Evolutionary conservation across 2,113 vertebrate species (phyloP).

Genomic region (Siphamia tubifer): DNA sequence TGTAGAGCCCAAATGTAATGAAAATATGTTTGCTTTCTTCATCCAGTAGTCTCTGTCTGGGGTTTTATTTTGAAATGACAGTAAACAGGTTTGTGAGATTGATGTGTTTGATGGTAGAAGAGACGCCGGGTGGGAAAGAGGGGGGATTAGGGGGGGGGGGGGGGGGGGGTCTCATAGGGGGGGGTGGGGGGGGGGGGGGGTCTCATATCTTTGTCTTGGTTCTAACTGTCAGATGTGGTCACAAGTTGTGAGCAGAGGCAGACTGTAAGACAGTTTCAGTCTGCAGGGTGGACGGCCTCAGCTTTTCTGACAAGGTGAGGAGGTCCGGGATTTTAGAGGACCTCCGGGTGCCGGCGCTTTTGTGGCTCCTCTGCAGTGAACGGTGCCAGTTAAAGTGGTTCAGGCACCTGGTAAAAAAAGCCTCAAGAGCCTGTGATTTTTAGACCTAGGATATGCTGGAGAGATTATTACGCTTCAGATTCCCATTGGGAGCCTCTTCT

Average conservation of each 20-base stretch:
- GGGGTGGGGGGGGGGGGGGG: background rate
- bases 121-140: background rate
- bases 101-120: background rate
- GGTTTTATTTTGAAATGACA: background rate
- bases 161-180: too few relatives aligned
- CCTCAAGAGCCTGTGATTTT: background rate
- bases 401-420: background rate
- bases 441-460: background rate
- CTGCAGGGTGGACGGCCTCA: background rate
- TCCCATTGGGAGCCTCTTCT: too few relatives aligned
- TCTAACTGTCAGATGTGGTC: slow-evolving; percentile 10
- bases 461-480: background rate
- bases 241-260: background rate
- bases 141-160: background rate
- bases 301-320: background rate
- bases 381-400: background rate
- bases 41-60: background rate
- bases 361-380: background rate
- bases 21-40: background rate
- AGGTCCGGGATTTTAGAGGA: background rate
- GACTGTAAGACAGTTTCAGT: background rate
- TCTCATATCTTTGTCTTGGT: slow-evolving; percentile 10
- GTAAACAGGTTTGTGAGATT: slow-evolving; percentile 1
- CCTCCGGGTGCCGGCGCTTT: background rate
- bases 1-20: too few relatives aligned